These are phyloP conservation scores for Ianthella basta DNA, from an alignment of 37 sponge, comb jelly and placozoan genomes.

Conservation along the genomic window DNA sequence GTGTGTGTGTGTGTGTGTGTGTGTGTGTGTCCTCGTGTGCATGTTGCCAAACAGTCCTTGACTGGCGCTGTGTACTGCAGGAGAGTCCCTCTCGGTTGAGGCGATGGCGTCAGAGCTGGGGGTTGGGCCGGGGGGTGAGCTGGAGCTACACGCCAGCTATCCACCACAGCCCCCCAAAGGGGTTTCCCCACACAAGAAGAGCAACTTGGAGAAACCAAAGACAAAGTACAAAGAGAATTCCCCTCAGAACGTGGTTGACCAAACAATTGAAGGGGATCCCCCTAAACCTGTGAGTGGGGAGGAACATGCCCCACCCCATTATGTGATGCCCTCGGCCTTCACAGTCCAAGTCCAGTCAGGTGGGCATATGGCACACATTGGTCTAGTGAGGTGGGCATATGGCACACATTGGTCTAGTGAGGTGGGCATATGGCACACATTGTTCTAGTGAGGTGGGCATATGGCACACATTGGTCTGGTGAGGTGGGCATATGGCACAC, in stretches of 20 bases:
- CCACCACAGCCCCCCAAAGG: no score
- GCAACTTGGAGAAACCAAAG: no score
- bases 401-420: not conserved
- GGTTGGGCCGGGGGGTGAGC: not conserved
- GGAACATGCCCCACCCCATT: not conserved
- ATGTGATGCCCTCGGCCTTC: constrained; percentile 9
- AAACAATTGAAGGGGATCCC: no score
- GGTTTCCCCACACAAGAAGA: no score
- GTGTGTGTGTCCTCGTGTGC: not conserved
- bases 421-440: not conserved
- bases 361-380: not conserved
- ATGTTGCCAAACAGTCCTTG: no score
- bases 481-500: not conserved
- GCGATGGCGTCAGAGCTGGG: not conserved
- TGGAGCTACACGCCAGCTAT: not conserved
- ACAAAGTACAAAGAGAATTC: no score
- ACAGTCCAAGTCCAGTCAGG: constrained; percentile 1
- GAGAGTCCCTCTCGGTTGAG: not conserved
- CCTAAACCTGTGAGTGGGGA: not conserved
- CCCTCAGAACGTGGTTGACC: no score
- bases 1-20: not conserved
- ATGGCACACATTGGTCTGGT: not conserved
- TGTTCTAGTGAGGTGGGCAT: not conserved
- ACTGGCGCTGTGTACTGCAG: not conserved
- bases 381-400: not conserved